A percentile compares a stretch with the other conserved stretches of the same genome.
phyloP scores from a whole-genome alignment of 2,797 vertebrate genomes.

The Schizopygopsis pylzovi region DNA sequence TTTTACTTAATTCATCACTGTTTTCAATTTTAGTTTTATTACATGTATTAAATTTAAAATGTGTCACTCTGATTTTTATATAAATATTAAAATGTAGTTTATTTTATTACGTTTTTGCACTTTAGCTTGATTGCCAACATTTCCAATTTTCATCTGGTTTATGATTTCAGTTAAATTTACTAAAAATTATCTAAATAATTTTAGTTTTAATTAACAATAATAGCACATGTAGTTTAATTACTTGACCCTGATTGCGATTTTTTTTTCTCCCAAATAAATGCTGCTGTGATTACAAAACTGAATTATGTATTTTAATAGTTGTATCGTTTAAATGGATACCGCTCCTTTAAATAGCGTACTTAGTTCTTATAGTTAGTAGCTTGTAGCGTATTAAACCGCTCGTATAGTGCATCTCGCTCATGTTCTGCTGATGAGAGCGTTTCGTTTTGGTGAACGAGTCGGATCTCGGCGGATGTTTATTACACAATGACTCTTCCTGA shows the following conservation, averaged over 20 bases:
- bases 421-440: background rate
- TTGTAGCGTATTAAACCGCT: background rate
- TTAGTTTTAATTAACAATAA: no score
- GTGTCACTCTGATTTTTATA: no score
- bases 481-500: background rate
- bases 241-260: no score
- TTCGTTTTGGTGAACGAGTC: background rate
- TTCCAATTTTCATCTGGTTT: background rate
- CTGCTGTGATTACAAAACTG: no score
- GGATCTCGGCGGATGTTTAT: constrained; percentile 15
- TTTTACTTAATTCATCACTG: no score
- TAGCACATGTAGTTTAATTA: no score
- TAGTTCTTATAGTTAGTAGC: background rate
- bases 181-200: background rate
- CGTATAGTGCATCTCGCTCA: background rate
- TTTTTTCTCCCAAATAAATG: no score
- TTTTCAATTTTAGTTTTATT: background rate
- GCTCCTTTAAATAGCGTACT: no score
- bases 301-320: no score
- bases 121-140: background rate
- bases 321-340: no score
- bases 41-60: no score
- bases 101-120: background rate
- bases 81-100: background rate
- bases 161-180: background rate